Conservation (phyloP, 2,797 vertebrate species). For the Acomys russatus region DNA sequence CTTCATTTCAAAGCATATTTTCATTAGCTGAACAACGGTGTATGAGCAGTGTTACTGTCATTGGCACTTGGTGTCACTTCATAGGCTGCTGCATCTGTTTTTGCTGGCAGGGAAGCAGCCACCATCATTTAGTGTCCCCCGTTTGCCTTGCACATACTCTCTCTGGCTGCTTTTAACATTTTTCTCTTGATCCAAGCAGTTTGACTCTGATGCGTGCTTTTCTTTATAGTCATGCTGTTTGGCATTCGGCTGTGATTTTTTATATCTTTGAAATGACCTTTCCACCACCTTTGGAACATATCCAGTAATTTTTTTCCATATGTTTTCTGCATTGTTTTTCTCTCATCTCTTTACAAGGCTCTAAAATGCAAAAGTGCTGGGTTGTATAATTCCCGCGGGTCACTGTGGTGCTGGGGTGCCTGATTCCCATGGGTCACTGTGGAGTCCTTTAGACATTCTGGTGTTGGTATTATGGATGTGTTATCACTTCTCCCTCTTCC, state of each 20-base stretch:
- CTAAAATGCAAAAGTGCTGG: background rate
- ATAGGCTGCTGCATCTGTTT: background rate
- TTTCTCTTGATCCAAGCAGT: conserved; percentile 24
- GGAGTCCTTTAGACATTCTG: background rate
- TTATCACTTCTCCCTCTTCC: background rate
- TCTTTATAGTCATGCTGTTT: conserved; percentile 3
- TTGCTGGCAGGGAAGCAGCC: background rate
- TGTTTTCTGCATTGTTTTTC: background rate
- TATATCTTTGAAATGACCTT: background rate
- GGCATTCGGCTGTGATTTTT: background rate
- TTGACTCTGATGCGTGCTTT: background rate
- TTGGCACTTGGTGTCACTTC: background rate
- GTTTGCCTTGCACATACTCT: background rate
- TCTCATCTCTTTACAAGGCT: background rate
- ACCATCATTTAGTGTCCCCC: background rate
- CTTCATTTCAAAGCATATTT: conserved; percentile 47
- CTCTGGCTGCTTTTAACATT: background rate
- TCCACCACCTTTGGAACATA: background rate
- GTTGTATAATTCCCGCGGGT: background rate
- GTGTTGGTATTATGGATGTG: background rate
- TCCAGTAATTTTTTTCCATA: background rate
- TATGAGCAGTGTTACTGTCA: background rate
- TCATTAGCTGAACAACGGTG: background rate
- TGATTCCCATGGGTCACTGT: background rate
- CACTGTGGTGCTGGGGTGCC: background rate